A percentile compares a stretch with the other conserved stretches of the same genome.
These are phyloP conservation scores for Fregata magnificens DNA, from an alignment of 2,113 vertebrate genomes.

Conservation along the genomic window DNA sequence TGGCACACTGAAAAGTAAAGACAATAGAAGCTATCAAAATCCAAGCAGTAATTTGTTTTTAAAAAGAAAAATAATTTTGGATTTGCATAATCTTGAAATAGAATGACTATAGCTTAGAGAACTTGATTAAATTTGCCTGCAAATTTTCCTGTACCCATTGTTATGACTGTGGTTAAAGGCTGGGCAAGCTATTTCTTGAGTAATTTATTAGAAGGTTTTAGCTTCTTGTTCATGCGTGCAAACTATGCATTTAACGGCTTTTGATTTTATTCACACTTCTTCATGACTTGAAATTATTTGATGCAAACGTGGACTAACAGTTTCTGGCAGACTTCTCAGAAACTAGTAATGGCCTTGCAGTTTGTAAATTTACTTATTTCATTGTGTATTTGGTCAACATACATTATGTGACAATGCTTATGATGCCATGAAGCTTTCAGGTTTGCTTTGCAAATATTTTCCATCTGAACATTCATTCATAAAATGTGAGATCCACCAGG, in stretches of 20 bases:
- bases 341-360: not conserved
- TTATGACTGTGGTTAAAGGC: not conserved
- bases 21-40: slow-evolving; percentile 26
- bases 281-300: not conserved
- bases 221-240: not conserved
- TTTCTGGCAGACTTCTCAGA: not conserved
- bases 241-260: not conserved
- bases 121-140: not conserved
- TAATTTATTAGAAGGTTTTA: not conserved
- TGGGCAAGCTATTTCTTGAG: not conserved
- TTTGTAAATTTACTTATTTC: not conserved
- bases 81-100: slow-evolving; percentile 39
- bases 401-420: not conserved
- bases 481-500: not conserved
- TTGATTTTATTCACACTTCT: not conserved
- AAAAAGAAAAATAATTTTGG: slow-evolving; percentile 32
- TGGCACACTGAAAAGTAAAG: not conserved
- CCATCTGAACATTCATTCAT: not conserved
- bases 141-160: not conserved
- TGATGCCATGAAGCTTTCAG: not conserved
- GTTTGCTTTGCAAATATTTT: not conserved
- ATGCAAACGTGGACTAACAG: not conserved
- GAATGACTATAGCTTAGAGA: not conserved
- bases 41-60: slow-evolving; percentile 1
- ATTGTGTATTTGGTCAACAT: not conserved